These are phyloP conservation scores for Triops cancriformis DNA, from an alignment of 1,140 invertebrate species.

Conservation along the genomic window DNA sequence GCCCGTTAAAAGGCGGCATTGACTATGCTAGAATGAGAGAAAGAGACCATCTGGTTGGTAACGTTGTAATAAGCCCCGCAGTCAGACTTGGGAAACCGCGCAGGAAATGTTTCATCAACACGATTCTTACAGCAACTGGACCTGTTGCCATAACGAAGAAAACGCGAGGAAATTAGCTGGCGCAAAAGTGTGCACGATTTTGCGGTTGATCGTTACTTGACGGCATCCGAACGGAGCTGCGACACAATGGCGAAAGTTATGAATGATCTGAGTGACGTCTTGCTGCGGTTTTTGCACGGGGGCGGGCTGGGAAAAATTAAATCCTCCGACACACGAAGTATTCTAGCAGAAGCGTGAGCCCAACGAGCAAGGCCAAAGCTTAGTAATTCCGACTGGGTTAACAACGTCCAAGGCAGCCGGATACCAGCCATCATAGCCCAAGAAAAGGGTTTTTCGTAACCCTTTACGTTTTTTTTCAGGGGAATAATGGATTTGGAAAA, in stretches of 20 bases:
- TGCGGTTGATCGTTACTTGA: neutral
- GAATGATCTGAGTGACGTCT: neutral
- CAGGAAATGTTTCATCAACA: constrained; percentile 6
- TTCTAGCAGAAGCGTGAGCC: neutral
- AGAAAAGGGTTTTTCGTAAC: neutral
- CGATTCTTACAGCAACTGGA: neutral
- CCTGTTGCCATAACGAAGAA: neutral
- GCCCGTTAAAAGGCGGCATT: neutral
- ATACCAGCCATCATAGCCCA: neutral
- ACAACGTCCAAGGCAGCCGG: neutral
- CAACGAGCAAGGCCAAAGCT: neutral
- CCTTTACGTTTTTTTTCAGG: neutral
- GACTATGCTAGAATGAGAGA: neutral
- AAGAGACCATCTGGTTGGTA: neutral
- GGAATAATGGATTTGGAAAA: neutral
- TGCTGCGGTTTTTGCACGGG: neutral
- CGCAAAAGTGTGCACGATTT: neutral
- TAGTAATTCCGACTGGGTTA: neutral
- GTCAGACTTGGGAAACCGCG: neutral
- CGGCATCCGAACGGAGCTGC: neutral
- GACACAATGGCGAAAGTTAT: neutral
- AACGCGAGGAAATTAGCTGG: neutral
- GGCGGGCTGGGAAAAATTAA: neutral
- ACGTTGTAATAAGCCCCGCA: neutral
- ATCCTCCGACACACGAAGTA: neutral